A percentile compares a stretch with the other conserved stretches of the same genome.
These are phyloP conservation scores for Macrotis lagotis DNA, from an alignment of 2,113 vertebrate species.

Conservation along the genomic window DNA sequence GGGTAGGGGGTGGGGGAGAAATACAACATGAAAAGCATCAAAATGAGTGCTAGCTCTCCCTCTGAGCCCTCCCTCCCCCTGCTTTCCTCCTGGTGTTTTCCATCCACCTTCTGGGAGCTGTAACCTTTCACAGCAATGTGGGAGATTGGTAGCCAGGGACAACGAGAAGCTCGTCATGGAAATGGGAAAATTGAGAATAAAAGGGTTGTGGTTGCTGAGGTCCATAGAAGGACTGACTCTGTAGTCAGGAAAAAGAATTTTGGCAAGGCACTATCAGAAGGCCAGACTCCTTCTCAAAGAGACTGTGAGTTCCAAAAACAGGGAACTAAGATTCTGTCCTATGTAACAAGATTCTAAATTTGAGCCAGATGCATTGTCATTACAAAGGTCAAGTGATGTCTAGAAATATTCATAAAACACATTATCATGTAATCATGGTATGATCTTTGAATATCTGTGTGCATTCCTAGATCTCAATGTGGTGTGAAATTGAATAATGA, in stretches of 20 bases:
- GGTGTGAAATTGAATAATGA: neutral
- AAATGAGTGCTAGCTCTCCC: neutral
- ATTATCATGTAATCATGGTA: neutral
- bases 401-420: neutral
- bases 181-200: neutral
- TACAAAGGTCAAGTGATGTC: neutral
- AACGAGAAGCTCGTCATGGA: neutral
- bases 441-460: neutral
- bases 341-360: neutral
- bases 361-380: neutral
- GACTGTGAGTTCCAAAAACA: neutral
- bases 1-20: neutral
- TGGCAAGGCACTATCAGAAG: neutral
- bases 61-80: accelerated
- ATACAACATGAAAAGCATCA: conserved; percentile 12
- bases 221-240: neutral
- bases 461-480: neutral
- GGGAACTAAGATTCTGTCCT: neutral
- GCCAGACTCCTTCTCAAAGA: neutral
- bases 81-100: neutral
- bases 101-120: neutral
- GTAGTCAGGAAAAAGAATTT: neutral
- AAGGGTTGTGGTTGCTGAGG: neutral
- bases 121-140: neutral
- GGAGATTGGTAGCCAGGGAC: neutral